These are phyloP conservation scores for Baronia brevicornis DNA, from an alignment of 2,888 invertebrate species.

Conservation along the genomic window DNA sequence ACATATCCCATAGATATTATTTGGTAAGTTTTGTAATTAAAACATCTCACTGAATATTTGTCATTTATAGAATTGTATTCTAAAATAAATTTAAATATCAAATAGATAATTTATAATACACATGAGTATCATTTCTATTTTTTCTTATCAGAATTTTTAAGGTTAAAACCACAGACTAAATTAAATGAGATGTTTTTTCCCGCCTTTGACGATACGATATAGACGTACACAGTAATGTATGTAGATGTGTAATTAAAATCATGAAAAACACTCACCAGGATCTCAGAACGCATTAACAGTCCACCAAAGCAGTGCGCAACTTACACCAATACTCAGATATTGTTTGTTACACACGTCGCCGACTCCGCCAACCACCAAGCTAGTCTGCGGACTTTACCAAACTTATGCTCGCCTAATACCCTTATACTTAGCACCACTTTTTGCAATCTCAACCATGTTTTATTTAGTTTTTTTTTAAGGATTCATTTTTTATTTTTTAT, in stretches of 20 bases:
- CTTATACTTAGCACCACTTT: slow-evolving; percentile 51
- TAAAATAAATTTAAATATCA: too few relatives aligned
- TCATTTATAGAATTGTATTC: too few relatives aligned
- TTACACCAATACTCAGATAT: slow-evolving; percentile 58
- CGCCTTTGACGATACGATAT: slow-evolving; percentile 5
- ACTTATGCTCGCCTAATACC: slow-evolving; percentile 68
- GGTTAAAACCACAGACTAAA: too few relatives aligned
- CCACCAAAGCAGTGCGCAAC: slow-evolving; percentile 74
- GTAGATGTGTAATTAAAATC: slow-evolving; percentile 49
- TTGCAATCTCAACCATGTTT: slow-evolving; percentile 45
- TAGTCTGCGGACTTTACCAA: slow-evolving; percentile 68
- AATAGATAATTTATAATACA: slow-evolving; percentile 3
- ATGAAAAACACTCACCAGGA: slow-evolving; percentile 72
- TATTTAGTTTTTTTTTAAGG: background rate
- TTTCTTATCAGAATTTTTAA: too few relatives aligned
- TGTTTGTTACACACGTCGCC: slow-evolving; percentile 61
- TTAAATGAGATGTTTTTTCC: too few relatives aligned
- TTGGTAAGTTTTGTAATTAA: slow-evolving; percentile 5
- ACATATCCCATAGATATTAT: slow-evolving; percentile 3
- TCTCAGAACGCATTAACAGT: slow-evolving; percentile 70
- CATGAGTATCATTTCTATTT: too few relatives aligned
- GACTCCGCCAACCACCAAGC: slow-evolving; percentile 69
- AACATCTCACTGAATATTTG: slow-evolving; percentile 8
- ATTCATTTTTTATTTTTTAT: slow-evolving; percentile 2
- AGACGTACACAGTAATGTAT: slow-evolving; percentile 24